Percentiles rank a stretch among this genome's conserved stretches.
These are phyloP conservation scores for Platichthys flesus DNA, from an alignment of 2,113 vertebrate genomes.

Conservation along the genomic window DNA sequence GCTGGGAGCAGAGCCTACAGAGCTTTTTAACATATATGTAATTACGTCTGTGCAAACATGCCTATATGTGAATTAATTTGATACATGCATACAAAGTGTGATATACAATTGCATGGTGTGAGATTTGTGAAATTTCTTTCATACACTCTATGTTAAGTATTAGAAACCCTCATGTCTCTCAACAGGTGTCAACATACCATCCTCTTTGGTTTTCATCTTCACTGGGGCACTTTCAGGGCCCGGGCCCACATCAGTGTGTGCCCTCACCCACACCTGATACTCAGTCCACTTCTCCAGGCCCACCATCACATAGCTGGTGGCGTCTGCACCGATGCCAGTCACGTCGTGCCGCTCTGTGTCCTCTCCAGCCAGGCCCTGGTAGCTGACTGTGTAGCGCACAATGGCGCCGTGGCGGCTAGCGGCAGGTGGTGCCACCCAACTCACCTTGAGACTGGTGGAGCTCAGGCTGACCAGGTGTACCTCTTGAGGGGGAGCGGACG, in stretches of 20 bases:
- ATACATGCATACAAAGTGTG: not conserved
- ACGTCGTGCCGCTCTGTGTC: slow-evolving; percentile 92
- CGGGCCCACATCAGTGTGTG: slow-evolving; percentile 96
- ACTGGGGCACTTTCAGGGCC: slow-evolving; percentile 94
- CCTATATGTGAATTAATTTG: not conserved
- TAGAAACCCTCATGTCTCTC: not conserved
- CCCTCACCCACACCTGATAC: slow-evolving; percentile 98
- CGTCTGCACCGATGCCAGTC: slow-evolving; percentile 88
- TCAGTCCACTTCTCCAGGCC: slow-evolving; percentile 99
- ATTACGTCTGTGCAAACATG: too few relatives aligned
- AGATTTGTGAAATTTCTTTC: not conserved
- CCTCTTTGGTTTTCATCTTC: slow-evolving; percentile 93
- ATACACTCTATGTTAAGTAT: not conserved
- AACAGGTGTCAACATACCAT: slow-evolving; percentile 87
- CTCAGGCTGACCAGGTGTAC: slow-evolving; percentile 91
- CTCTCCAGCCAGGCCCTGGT: slow-evolving; percentile 92
- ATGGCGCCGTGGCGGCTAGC: slow-evolving; percentile 95
- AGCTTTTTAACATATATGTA: too few relatives aligned
- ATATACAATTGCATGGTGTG: not conserved
- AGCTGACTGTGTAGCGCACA: slow-evolving; percentile 95
- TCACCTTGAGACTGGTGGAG: slow-evolving; percentile 98
- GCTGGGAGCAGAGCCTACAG: too few relatives aligned
- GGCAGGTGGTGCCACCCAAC: slow-evolving; percentile 97
- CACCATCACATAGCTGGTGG: slow-evolving; percentile 92
- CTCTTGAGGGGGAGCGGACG: slow-evolving; percentile 97